Base-by-base conservation (phyloP, 23 tunicate genomes). In the Ciona savignyi region DNA sequence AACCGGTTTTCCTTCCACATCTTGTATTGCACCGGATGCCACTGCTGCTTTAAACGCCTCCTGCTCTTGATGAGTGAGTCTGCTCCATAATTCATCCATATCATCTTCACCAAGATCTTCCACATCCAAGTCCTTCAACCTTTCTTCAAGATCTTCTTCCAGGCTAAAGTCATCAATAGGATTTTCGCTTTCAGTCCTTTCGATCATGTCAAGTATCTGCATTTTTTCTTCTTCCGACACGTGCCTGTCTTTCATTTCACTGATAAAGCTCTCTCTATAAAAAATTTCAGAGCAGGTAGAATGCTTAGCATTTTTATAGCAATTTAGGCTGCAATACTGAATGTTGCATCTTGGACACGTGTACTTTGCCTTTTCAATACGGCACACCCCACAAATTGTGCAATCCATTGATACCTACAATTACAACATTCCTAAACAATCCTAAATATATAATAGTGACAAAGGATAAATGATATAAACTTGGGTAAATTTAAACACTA, bases 331-430 rank as follows among this genome's bases (percentile, higher is more conserved):
- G 74, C 97, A 90, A 51, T 83, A 90, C 6, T 29, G 42, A 0
- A 79, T 29, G 67, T 83, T 79, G 42, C 97, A 90, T 32, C 97
- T 51, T 4, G 97, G 97, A 30, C 97, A 90, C 4, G 89, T 90
- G 74, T 90, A 83, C 11, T 74, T 84, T 15, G 62, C 56, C 15
- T 15, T 42, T 9, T 15, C 15, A 42, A 42, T 15, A 15, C 15
- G 56, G 15, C 56, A 42, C 15, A 42, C 9, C 9, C 56, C 56
- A 42, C 56, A 42, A 42, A 42, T 15, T 42, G 9, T 15, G 15
- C 11, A 9, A 42, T 42, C 56, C 56, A 42, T 42, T n/a, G n/a
- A n/a, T n/a, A n/a, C n/a, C n/a, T n/a, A n/a, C n/a, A n/a, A n/a
- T n/a, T n/a, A n/a, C n/a, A n/a, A n/a, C n/a, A n/a, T n/a, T n/a